Evolutionary conservation across 2,113 vertebrate species (phyloP).

Genomic region (Brachionichthys hirsutus): DNA sequence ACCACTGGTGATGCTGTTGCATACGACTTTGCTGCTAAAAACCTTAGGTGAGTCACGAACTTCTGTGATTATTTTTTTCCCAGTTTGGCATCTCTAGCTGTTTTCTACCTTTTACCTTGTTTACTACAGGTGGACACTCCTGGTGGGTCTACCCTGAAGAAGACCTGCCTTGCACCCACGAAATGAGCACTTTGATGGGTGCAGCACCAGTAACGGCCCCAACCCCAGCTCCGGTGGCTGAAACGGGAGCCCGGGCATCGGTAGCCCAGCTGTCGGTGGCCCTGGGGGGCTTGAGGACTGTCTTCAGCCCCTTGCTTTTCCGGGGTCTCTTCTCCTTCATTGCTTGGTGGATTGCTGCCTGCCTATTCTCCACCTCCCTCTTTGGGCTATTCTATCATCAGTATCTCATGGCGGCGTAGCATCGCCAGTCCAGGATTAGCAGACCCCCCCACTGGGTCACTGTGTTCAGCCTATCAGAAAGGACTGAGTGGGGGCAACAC

Average conservation of each 20-base stretch:
- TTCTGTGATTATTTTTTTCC: background rate
- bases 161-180: conserved; percentile 75
- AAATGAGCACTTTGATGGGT: conserved; percentile 69
- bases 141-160: conserved; percentile 87
- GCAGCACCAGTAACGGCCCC: conserved; percentile 69
- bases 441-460: conserved; percentile 12
- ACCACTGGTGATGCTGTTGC: conserved; percentile 96
- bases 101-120: background rate
- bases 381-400: conserved; percentile 98
- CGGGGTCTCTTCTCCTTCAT: conserved; percentile 94
- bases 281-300: conserved; percentile 88
- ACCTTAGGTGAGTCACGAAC: conserved; percentile 87
- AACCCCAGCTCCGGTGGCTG: conserved; percentile 73
- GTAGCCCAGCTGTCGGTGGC: conserved; percentile 90
- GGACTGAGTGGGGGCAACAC: conserved; percentile 31
- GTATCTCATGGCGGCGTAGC: conserved; percentile 93
- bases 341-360: conserved; percentile 98
- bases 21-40: conserved; percentile 95
- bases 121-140: conserved; percentile 87
- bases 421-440: conserved; percentile 12
- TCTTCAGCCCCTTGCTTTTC: conserved; percentile 94
- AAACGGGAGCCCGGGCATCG: conserved; percentile 80
- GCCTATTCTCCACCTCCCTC: conserved; percentile 94
- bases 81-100: background rate
- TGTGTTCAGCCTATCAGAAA: conserved; percentile 38